Evolutionary conservation across 2,888 invertebrate species (phyloP).

Genomic region (Drosophila phalerata): DNA sequence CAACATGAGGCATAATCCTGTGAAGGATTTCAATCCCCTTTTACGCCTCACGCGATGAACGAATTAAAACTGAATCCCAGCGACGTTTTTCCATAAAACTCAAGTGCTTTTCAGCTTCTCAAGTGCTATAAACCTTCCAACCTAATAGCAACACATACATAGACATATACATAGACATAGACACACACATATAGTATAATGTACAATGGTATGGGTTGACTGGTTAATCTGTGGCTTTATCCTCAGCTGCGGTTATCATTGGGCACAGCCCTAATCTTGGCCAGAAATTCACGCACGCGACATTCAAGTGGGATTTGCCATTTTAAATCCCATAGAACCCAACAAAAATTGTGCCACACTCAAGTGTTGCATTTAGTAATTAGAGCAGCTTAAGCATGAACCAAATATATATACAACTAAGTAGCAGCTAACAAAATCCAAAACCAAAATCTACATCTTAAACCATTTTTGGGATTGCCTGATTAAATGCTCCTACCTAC

Average conservation of each 20-base stretch:
- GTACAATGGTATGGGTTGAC: slow-evolving; percentile 25
- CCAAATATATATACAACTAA: not conserved
- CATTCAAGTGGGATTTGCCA: slow-evolving; percentile 56
- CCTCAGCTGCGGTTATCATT: slow-evolving; percentile 58
- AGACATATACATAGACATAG: no score
- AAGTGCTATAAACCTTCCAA: slow-evolving; percentile 49
- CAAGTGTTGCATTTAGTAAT: slow-evolving; percentile 62
- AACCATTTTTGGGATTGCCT: slow-evolving; percentile 24
- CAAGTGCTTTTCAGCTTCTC: slow-evolving; percentile 26
- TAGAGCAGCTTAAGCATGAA: slow-evolving; percentile 54
- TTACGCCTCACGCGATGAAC: slow-evolving; percentile 57
- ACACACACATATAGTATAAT: no score
- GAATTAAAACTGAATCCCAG: slow-evolving; percentile 54
- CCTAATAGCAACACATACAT: slow-evolving; percentile 13
- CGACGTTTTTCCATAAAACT: slow-evolving; percentile 58
- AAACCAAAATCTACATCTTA: not conserved
- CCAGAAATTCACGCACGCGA: slow-evolving; percentile 75
- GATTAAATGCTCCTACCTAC: slow-evolving; percentile 12
- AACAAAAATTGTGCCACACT: slow-evolving; percentile 31
- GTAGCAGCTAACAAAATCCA: slow-evolving; percentile 8
- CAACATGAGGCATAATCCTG: slow-evolving; percentile 55
- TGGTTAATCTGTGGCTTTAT: slow-evolving; percentile 65
- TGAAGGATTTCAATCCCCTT: slow-evolving; percentile 42
- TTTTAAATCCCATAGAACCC: slow-evolving; percentile 17
- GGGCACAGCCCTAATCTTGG: slow-evolving; percentile 60